Conservation (phyloP, 1,140 invertebrate genomes). For the Polyergus mexicanus region DNA sequence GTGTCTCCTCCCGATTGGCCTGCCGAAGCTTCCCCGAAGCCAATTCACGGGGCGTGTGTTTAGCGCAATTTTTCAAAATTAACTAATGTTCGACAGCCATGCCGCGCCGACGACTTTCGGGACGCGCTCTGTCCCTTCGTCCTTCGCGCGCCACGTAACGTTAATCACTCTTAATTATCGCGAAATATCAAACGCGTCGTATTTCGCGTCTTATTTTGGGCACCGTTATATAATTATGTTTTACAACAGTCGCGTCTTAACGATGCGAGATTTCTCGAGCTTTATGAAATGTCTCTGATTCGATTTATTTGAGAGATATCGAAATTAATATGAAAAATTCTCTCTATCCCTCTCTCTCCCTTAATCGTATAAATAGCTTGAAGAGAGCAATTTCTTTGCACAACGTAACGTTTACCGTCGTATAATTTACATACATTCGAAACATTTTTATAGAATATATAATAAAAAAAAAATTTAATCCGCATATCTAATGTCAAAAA, state of each 20-base stretch:
- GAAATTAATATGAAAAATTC: not conserved
- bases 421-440: not conserved
- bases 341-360: no score
- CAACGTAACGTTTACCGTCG: not conserved
- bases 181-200: slow-evolving; percentile 5
- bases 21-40: slow-evolving; percentile 78
- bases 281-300: not conserved
- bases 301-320: slow-evolving; percentile 1
- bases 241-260: not conserved
- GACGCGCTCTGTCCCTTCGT: slow-evolving; percentile 25
- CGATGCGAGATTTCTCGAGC: not conserved
- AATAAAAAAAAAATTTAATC: not conserved
- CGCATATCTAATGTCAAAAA: not conserved
- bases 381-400: not conserved
- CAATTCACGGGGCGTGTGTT: slow-evolving; percentile 79
- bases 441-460: not conserved
- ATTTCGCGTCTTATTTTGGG: slow-evolving; percentile 22
- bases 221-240: not conserved
- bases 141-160: slow-evolving; percentile 53
- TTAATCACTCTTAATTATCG: slow-evolving; percentile 78
- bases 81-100: slow-evolving; percentile 82
- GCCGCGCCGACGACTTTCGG: slow-evolving; percentile 52
- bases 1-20: slow-evolving; percentile 80
- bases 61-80: slow-evolving; percentile 82
- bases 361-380: not conserved